Conservation (phyloP, 1,140 invertebrate genomes). For the Drosophila virilis region DNA sequence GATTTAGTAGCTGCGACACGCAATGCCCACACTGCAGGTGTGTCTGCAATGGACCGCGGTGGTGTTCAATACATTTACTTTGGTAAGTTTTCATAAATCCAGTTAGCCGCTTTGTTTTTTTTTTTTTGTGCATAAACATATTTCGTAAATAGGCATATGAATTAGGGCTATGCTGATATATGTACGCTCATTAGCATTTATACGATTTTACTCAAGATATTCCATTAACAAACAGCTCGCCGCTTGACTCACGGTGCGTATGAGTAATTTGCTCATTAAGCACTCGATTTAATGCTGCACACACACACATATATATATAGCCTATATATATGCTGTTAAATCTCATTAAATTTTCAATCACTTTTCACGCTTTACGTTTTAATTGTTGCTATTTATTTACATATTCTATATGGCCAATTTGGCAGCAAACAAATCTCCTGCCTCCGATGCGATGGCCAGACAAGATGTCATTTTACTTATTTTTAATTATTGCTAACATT, state of each 20-base stretch:
- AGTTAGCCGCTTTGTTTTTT: no score
- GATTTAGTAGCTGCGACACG: slow-evolving; percentile 1
- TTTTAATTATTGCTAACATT: slow-evolving; percentile 46
- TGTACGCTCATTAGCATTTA: background rate
- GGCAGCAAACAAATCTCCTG: slow-evolving; percentile 64
- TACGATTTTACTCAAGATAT: background rate
- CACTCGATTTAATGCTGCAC: background rate
- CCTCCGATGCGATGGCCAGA: slow-evolving; percentile 58
- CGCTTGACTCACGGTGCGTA: slow-evolving; percentile 50
- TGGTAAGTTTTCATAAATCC: slow-evolving; percentile 48
- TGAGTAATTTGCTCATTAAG: slow-evolving; percentile 51
- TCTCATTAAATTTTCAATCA: slow-evolving; percentile 44
- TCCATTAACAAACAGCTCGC: slow-evolving; percentile 12
- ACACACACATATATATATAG: background rate
- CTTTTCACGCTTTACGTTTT: slow-evolving; percentile 18
- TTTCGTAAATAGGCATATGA: background rate
- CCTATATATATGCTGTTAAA: background rate
- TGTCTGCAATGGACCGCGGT: slow-evolving; percentile 72
- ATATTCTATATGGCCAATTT: slow-evolving; percentile 62
- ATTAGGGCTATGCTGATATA: slow-evolving; percentile 1
- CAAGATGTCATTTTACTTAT: slow-evolving; percentile 64
- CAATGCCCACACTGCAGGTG: slow-evolving; percentile 67
- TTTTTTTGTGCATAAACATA: background rate
- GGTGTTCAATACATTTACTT: slow-evolving; percentile 61
- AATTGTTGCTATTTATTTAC: slow-evolving; percentile 22